Evolutionary conservation across 2,113 vertebrate genomes (phyloP).

Genomic region (Coryphaenoides rupestris): DNA sequence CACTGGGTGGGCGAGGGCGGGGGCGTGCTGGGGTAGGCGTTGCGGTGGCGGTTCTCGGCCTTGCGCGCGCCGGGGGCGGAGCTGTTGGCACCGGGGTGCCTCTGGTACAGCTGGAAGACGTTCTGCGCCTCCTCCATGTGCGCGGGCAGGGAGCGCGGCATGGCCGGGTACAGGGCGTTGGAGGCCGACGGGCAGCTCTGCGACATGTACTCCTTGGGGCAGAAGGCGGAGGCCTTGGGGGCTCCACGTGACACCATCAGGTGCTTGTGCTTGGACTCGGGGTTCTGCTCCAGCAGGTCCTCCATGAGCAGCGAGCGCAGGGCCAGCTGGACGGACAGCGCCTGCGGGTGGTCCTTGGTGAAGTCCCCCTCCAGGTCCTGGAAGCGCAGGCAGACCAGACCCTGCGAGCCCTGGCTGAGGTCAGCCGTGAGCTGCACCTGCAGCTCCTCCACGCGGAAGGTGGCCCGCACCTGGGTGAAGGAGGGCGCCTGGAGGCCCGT

Average conservation of each 20-base stretch:
- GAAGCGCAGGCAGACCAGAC: constrained; percentile 91
- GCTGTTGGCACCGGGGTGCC: constrained; percentile 79
- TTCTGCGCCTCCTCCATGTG: constrained; percentile 96
- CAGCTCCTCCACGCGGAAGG: constrained; percentile 85
- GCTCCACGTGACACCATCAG: constrained; percentile 95
- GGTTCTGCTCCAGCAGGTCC: constrained; percentile 89
- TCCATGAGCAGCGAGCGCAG: constrained; percentile 94
- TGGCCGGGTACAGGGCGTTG: constrained; percentile 85
- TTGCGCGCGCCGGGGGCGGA: too few species aligned
- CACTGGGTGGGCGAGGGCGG: constrained; percentile 88
- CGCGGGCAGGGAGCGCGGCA: constrained; percentile 94
- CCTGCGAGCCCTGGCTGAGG: constrained; percentile 89
- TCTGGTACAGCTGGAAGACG: constrained; percentile 96
- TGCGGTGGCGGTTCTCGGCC: constrained; percentile 71
- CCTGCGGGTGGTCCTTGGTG: constrained; percentile 89
- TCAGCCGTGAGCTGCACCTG: constrained; percentile 92
- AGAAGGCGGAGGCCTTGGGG: constrained; percentile 87
- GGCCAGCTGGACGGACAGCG: constrained; percentile 84
- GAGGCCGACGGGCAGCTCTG: constrained; percentile 89
- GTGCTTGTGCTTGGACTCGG: constrained; percentile 90
- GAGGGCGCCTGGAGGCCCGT: constrained; percentile 44
- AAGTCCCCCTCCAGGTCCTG: constrained; percentile 94
- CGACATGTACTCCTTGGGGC: constrained; percentile 91
- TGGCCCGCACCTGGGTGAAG: constrained; percentile 90
- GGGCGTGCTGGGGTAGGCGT: constrained; percentile 84